A percentile compares a stretch with the other conserved stretches of the same genome.
Evolutionary conservation across 1,140 invertebrate genomes (phyloP).

Genomic region (Eueides isabella): DNA sequence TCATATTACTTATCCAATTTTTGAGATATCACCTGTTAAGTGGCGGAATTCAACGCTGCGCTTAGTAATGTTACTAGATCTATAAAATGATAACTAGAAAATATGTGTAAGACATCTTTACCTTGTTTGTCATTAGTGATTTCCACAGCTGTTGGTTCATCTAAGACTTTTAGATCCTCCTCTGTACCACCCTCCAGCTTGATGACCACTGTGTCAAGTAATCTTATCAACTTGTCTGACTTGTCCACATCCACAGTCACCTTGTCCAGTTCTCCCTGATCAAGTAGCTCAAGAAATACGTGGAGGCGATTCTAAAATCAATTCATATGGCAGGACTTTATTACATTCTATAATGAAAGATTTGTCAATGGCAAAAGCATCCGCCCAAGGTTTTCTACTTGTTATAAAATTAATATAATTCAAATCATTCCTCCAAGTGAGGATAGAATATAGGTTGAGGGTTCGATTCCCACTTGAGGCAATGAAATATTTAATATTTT

Average conservation of each 20-base stretch:
- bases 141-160: constrained; percentile 81
- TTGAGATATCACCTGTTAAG: too few species aligned
- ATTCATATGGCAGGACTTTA: background rate
- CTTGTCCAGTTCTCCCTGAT: constrained; percentile 88
- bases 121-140: constrained; percentile 65
- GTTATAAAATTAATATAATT: too few species aligned
- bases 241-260: constrained; percentile 94
- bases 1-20: too few species aligned
- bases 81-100: too few species aligned
- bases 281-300: constrained; percentile 94
- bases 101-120: constrained; percentile 22
- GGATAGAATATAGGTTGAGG: too few species aligned
- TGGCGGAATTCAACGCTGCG: too few species aligned
- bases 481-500: too few species aligned
- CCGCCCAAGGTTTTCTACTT: too few species aligned
- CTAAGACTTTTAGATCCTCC: constrained; percentile 93
- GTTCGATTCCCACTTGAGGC: too few species aligned
- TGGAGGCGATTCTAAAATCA: constrained; percentile 89
- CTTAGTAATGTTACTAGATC: too few species aligned
- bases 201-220: constrained; percentile 98
- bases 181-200: constrained; percentile 98
- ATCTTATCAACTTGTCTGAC: constrained; percentile 91
- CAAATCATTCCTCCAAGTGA: too few species aligned
- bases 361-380: too few species aligned
- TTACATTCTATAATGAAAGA: background rate